A percentile compares a stretch with the other conserved stretches of the same genome.
Conservation (phyloP, 2,888 invertebrate species). For the Sturmia bella region DNA sequence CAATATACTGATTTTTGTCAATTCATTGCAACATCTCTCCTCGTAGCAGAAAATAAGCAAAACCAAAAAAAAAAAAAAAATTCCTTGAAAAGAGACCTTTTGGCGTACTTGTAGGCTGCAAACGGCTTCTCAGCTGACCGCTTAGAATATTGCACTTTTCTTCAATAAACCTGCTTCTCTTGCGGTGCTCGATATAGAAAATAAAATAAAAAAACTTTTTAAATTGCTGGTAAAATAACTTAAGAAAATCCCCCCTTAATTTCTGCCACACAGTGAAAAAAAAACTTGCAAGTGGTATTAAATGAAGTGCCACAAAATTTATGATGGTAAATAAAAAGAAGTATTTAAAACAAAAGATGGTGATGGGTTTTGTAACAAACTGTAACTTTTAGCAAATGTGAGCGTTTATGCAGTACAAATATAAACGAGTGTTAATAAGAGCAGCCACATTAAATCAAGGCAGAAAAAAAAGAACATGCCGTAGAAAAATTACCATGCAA, state of each 20-base stretch:
- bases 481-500: slow-evolving; percentile 57
- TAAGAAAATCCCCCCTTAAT: slow-evolving; percentile 9
- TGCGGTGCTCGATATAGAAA: background rate
- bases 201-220: slow-evolving; percentile 20
- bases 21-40: no score
- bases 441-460: background rate
- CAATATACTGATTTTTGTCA: no score
- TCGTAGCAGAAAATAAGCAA: no score
- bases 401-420: no score
- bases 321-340: slow-evolving; percentile 50
- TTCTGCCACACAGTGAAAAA: background rate
- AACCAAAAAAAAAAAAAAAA: no score
- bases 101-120: no score
- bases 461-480: background rate
- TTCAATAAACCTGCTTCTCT: background rate
- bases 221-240: slow-evolving; percentile 16
- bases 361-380: slow-evolving; percentile 9
- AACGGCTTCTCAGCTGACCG: no score
- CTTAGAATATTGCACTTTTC: no score
- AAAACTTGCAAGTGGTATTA: slow-evolving; percentile 8
- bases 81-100: no score
- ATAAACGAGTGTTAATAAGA: background rate
- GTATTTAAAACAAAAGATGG: slow-evolving; percentile 35
- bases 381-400: background rate
- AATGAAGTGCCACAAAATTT: slow-evolving; percentile 42